Evolutionary conservation across 2,113 vertebrate genomes (phyloP), one percentile per base, ranked within the genome.

Genomic region (Toxotes chatareus): DNA sequence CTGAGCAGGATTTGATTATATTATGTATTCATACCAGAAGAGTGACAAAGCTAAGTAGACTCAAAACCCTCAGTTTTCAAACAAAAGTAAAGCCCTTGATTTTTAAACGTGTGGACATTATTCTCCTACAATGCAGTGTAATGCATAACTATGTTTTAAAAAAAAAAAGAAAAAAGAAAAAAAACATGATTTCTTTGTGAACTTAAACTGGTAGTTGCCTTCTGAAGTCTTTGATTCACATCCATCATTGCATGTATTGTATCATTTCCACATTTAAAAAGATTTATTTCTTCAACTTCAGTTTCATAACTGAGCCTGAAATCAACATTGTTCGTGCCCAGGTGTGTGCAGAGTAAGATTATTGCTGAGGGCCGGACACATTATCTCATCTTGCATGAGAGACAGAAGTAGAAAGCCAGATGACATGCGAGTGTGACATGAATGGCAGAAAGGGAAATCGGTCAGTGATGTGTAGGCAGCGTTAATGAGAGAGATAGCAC

Each of bases 361-460:
- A 46, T 31, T n/a, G 6, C 49, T 34, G 27, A 19, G 0, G 0
- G 71, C n/a, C 16, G 14, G 42, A 75, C n/a, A 32, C 67, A 78
- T 91, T 62, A 81, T 79, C 72, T 92, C 85, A 88, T 84, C 62
- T 88, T 2, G 79, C 82, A 79, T 85, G 87, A 72, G 72, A 74
- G 73, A 19, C 65, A 49, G 62, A 40, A 49, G 36, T 32, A 55
- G 21, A 49, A 59, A 55, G 21, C 16, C 14, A 71, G 38, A 40
- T 14, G 40, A 66, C 11, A 34, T 7, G 42, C 3, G 69, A 66
- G 71, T 53, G 73, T 62, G 64, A 27, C 57, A 11, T 27, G 27
- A 32, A 34, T 49, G 49, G 57, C 42, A 21, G 79, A 89, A 86
- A 84, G 61, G 57, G 36, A 83, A 83, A 75, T 73, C 11, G 1